Evolutionary conservation across 1,140 invertebrate genomes (phyloP).

Genomic region (Lithobius niger): DNA sequence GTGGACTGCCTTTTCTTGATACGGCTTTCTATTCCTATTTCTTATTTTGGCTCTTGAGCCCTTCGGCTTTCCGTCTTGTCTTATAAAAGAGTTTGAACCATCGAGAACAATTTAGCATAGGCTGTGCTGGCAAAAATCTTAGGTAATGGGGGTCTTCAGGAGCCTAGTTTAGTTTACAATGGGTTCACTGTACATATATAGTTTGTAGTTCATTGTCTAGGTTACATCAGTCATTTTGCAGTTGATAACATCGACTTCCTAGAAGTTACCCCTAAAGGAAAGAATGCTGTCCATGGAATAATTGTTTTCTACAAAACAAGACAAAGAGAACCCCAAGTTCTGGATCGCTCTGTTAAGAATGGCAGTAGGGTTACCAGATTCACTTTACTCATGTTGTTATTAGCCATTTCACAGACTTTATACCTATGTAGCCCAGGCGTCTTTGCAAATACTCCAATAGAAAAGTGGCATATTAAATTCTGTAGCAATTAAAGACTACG

Average conservation of each 20-base stretch:
- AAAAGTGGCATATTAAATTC: not conserved
- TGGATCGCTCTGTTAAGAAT: not conserved
- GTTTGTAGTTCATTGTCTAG: too few species aligned
- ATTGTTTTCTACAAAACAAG: not conserved
- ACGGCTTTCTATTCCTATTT: slow-evolving; percentile 11
- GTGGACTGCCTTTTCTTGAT: slow-evolving; percentile 5
- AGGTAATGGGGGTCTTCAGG: not conserved
- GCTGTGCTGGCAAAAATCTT: slow-evolving; percentile 1
- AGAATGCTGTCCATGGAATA: slow-evolving; percentile 14
- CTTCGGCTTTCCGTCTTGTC: too few species aligned
- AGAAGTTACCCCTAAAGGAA: slow-evolving; percentile 23
- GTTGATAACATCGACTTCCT: slow-evolving; percentile 28
- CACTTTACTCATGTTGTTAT: not conserved
- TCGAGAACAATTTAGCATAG: slow-evolving; percentile 7
- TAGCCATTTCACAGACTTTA: too few species aligned
- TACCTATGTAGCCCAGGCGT: not conserved
- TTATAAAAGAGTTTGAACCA: slow-evolving; percentile 6
- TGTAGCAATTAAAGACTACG: not conserved
- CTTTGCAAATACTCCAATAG: not conserved
- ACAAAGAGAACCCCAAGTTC: not conserved
- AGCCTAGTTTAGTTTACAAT: slow-evolving; percentile 7
- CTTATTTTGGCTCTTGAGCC: too few species aligned
- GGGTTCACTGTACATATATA: too few species aligned
- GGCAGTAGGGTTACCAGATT: not conserved
- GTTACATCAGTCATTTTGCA: slow-evolving; percentile 25